A percentile compares a stretch with the other conserved stretches of the same genome.
Evolutionary conservation across 2,113 vertebrate genomes (phyloP).

Genomic region (Hyperopisus bebe): DNA sequence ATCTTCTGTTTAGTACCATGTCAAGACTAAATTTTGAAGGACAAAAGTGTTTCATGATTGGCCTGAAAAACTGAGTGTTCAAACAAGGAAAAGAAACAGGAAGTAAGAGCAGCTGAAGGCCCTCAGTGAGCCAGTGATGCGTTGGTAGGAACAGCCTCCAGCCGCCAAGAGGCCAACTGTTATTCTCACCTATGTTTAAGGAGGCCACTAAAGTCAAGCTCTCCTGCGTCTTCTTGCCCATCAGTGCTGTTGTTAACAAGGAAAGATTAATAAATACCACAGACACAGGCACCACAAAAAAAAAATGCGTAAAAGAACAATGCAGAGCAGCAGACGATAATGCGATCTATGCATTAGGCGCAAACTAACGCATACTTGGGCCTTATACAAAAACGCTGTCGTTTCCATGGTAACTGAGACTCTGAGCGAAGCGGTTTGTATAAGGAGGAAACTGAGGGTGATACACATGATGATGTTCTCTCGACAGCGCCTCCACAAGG

Average conservation of each 20-base stretch:
- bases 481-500: conserved; percentile 32
- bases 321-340: conserved; percentile 46
- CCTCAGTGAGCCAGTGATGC: neutral
- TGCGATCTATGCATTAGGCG: conserved; percentile 51
- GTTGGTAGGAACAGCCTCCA: conserved; percentile 20
- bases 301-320: conserved; percentile 59
- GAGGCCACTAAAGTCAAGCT: conserved; percentile 99
- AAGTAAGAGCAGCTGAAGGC: conserved; percentile 17
- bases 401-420: conserved; percentile 30
- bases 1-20: neutral
- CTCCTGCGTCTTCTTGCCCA: conserved; percentile 98
- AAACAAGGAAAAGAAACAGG: conserved; percentile 21
- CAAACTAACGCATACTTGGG: conserved; percentile 57
- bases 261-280: conserved; percentile 77
- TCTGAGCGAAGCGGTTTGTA: conserved; percentile 52
- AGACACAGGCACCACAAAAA: conserved; percentile 52
- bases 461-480: conserved; percentile 36
- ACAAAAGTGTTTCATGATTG: neutral
- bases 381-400: conserved; percentile 49
- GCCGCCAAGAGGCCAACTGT: conserved; percentile 36
- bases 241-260: conserved; percentile 94
- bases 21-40: neutral
- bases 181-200: conserved; percentile 99
- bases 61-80: conserved; percentile 23
- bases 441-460: conserved; percentile 34